Evolutionary conservation across 2,113 vertebrate genomes (phyloP).

Genomic region (Archocentrus centrarchus): DNA sequence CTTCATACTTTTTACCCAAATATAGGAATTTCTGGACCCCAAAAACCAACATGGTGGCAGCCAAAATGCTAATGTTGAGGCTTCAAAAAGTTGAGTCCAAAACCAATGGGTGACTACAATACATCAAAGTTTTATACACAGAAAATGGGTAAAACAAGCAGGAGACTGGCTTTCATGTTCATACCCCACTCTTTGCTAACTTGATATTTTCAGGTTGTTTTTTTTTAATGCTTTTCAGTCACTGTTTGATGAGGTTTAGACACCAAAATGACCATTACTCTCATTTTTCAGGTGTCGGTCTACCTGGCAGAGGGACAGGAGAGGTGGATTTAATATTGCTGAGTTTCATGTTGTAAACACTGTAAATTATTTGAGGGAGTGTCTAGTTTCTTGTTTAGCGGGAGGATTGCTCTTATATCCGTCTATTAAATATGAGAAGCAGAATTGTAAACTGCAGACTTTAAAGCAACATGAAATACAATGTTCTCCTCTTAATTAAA

Average conservation of each 20-base stretch:
- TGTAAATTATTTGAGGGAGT: background rate
- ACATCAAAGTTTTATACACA: too few species aligned
- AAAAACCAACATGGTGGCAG: background rate
- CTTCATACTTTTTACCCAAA: background rate
- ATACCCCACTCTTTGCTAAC: background rate
- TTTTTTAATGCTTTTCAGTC: too few species aligned
- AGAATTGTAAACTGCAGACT: background rate
- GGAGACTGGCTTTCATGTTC: too few species aligned
- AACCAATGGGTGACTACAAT: too few species aligned
- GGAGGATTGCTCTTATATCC: background rate
- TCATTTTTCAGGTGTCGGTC: background rate
- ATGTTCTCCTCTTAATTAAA: background rate
- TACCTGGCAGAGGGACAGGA: background rate
- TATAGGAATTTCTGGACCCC: background rate
- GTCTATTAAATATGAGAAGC: background rate
- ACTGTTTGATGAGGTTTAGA: background rate
- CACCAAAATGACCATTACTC: background rate
- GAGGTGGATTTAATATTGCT: background rate
- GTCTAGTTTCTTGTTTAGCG: background rate
- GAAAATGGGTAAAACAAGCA: too few species aligned
- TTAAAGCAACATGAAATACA: background rate
- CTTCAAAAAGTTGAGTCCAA: too few species aligned
- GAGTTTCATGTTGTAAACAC: background rate
- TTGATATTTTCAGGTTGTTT: background rate
- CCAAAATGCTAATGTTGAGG: background rate